Evolutionary conservation across 2,888 invertebrate genomes (phyloP).

Genomic region (Aleiodes alternator): DNA sequence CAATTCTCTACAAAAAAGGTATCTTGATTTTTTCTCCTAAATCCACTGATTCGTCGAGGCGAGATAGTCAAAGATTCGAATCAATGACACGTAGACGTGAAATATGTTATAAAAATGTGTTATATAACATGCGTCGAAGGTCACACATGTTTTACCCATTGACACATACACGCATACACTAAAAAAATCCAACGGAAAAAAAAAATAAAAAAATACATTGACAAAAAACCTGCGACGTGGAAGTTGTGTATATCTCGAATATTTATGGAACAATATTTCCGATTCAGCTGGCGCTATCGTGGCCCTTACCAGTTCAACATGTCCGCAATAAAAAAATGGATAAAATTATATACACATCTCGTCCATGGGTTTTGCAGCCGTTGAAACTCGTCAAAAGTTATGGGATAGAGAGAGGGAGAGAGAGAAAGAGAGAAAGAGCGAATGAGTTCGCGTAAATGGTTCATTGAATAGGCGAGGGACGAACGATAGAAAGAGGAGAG

Average conservation of each 20-base stretch:
- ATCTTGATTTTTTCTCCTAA: too few relatives aligned
- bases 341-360: slow-evolving; percentile 74
- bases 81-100: slow-evolving; percentile 12
- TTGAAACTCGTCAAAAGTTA: slow-evolving; percentile 72
- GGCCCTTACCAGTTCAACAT: slow-evolving; percentile 74
- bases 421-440: slow-evolving; percentile 52
- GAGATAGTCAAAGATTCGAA: neutral
- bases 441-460: slow-evolving; percentile 27
- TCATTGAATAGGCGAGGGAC: slow-evolving; percentile 23
- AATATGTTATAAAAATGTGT: slow-evolving; percentile 10
- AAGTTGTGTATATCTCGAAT: slow-evolving; percentile 59
- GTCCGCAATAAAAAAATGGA: slow-evolving; percentile 75
- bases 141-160: slow-evolving; percentile 15
- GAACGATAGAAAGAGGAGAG: neutral
- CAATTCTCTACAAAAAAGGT: too few relatives aligned
- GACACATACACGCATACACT: slow-evolving; percentile 26
- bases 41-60: too few relatives aligned
- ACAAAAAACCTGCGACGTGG: slow-evolving; percentile 40
- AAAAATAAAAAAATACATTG: slow-evolving; percentile 23
- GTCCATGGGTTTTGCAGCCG: slow-evolving; percentile 66
- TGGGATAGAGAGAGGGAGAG: slow-evolving; percentile 56
- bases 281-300: slow-evolving; percentile 74
- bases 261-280: slow-evolving; percentile 75
- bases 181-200: neutral
- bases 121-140: slow-evolving; percentile 20